Conservation (phyloP, 2,797 vertebrate species). For the Enteromius trimaculatus region DNA sequence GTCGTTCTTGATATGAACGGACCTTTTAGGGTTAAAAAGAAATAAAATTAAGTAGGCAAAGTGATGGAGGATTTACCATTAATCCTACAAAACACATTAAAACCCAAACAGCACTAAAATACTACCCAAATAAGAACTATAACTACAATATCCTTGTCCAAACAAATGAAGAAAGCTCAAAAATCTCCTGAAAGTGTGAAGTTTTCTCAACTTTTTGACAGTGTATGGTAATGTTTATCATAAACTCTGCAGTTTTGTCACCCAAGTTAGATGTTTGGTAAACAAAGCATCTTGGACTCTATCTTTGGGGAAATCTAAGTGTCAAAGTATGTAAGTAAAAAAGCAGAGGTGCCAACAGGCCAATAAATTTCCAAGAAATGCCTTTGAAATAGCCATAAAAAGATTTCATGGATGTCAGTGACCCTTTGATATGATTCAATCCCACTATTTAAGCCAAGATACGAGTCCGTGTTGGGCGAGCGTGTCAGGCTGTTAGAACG, state of each 20-base stretch:
- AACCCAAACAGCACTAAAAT: too few species aligned
- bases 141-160: background rate
- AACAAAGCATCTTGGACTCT: conserved; percentile 46
- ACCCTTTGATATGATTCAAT: conserved; percentile 78
- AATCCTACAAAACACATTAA: background rate
- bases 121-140: background rate
- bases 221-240: too few species aligned
- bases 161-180: too few species aligned
- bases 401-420: conserved; percentile 75
- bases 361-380: conserved; percentile 66
- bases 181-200: too few species aligned
- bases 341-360: conserved; percentile 69
- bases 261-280: background rate
- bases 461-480: conserved; percentile 77
- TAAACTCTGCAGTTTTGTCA: background rate
- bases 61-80: background rate
- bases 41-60: background rate
- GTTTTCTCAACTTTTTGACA: too few species aligned
- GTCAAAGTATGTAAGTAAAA: conserved; percentile 64
- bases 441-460: conserved; percentile 69
- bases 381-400: conserved; percentile 76
- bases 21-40: background rate
- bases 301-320: conserved; percentile 37
- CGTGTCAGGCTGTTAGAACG: conserved; percentile 83
- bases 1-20: background rate